These are phyloP conservation scores for Rhabdomys pumilio DNA, from an alignment of 2,797 vertebrate species.

Conservation along the genomic window DNA sequence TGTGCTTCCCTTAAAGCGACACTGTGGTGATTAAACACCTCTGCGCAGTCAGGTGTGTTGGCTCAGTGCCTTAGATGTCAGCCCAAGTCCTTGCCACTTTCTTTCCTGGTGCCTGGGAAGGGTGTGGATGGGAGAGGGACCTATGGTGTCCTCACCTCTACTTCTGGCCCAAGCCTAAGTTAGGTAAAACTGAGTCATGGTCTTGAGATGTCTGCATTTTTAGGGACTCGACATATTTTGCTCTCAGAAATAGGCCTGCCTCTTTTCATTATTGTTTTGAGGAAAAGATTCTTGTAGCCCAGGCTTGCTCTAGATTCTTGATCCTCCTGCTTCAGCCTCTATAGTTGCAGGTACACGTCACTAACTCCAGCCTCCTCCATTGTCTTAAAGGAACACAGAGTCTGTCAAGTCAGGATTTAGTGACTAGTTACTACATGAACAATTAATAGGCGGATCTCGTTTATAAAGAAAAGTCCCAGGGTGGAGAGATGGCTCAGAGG, in stretches of 20 bases:
- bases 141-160: neutral
- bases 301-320: neutral
- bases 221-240: neutral
- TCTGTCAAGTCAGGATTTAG: neutral
- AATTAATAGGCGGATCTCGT: neutral
- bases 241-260: neutral
- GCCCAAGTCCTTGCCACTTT: neutral
- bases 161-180: neutral
- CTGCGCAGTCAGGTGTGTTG: fast-evolving
- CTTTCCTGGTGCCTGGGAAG: neutral
- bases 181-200: neutral
- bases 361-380: neutral
- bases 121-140: neutral
- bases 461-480: neutral
- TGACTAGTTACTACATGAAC: neutral
- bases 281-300: neutral
- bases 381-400: neutral
- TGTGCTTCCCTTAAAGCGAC: neutral
- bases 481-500: neutral
- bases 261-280: neutral
- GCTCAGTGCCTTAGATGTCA: neutral
- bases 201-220: neutral
- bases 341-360: neutral
- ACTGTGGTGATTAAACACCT: neutral
- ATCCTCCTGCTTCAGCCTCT: neutral